These are phyloP conservation scores for Dimorphilus gyrociliatus DNA, from an alignment of 2,888 invertebrate genomes.

Conservation along the genomic window DNA sequence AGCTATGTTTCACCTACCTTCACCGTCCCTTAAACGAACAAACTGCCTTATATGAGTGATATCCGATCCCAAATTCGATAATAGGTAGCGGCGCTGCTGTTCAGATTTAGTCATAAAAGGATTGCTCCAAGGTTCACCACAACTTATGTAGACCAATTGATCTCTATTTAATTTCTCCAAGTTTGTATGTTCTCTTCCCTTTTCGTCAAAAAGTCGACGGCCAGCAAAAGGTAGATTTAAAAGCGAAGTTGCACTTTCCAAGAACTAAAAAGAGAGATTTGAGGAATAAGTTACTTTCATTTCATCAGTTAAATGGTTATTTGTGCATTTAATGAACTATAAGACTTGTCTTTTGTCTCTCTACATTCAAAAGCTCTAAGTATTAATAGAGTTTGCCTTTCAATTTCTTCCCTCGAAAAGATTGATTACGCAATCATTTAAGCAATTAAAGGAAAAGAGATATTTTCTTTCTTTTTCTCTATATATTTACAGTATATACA, in stretches of 20 bases:
- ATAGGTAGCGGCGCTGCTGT: slow-evolving; percentile 27
- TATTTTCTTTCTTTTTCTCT: too few relatives aligned
- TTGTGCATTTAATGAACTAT: slow-evolving; percentile 2
- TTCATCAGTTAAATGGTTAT: slow-evolving; percentile 1
- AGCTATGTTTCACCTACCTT: slow-evolving; percentile 21
- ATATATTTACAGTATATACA: too few relatives aligned
- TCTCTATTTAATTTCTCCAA: slow-evolving; percentile 25
- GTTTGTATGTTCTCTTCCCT: slow-evolving; percentile 30
- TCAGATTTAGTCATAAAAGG: slow-evolving; percentile 29
- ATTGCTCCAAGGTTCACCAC: slow-evolving; percentile 35
- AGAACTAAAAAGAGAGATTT: slow-evolving; percentile 20
- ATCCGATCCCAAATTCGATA: slow-evolving; percentile 31
- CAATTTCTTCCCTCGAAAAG: too few relatives aligned
- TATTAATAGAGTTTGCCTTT: too few relatives aligned
- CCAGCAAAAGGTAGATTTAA: slow-evolving; percentile 34
- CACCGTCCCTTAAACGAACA: slow-evolving; percentile 25
- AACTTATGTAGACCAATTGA: slow-evolving; percentile 26
- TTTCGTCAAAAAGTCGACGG: slow-evolving; percentile 29
- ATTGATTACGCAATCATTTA: too few relatives aligned
- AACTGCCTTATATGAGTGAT: slow-evolving; percentile 31
- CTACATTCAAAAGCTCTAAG: too few relatives aligned
- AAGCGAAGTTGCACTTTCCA: slow-evolving; percentile 29
- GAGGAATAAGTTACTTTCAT: slow-evolving; percentile 3
- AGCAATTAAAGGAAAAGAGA: too few relatives aligned
- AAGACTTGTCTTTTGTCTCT: too few relatives aligned